Evolutionary conservation across 2,888 invertebrate species (phyloP).

Genomic region (Ferdinandea cuprea): DNA sequence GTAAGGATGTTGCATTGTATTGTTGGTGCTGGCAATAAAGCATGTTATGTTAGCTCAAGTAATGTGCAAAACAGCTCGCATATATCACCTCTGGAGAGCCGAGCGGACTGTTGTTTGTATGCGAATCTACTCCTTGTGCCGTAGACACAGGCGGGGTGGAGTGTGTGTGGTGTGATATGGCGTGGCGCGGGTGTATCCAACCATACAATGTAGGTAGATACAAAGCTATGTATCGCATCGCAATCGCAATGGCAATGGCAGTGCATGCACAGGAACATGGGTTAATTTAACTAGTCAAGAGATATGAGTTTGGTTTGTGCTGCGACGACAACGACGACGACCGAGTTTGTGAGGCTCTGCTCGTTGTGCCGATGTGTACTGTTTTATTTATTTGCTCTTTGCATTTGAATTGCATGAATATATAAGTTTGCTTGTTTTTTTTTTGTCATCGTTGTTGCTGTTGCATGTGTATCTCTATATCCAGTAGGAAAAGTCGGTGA

Average conservation of each 20-base stretch:
- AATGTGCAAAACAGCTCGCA: conserved; percentile 73
- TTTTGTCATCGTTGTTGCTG: conserved; percentile 14
- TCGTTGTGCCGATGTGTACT: conserved; percentile 47
- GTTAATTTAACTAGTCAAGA: conserved; percentile 73
- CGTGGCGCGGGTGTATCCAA: conserved; percentile 24
- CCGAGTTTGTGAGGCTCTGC: conserved; percentile 34
- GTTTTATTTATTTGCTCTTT: conserved; percentile 71
- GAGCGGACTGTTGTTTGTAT: conserved; percentile 41
- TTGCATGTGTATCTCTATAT: background rate
- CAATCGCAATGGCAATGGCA: conserved; percentile 38
- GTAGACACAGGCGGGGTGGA: background rate
- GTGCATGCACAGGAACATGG: conserved; percentile 71
- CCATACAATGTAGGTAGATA: conserved; percentile 53
- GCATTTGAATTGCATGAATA: conserved; percentile 74
- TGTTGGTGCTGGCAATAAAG: conserved; percentile 69
- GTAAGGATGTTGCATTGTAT: conserved; percentile 51
- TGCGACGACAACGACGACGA: conserved; percentile 31
- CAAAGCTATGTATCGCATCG: conserved; percentile 56
- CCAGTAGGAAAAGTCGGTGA: background rate
- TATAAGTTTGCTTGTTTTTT: conserved; percentile 52
- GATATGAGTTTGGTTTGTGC: conserved; percentile 69
- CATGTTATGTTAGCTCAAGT: conserved; percentile 73
- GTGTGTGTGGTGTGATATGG: background rate
- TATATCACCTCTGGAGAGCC: conserved; percentile 71
- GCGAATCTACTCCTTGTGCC: conserved; percentile 28